Conservation (phyloP, 1,140 invertebrate species). For the Orchestia grillus region DNA sequence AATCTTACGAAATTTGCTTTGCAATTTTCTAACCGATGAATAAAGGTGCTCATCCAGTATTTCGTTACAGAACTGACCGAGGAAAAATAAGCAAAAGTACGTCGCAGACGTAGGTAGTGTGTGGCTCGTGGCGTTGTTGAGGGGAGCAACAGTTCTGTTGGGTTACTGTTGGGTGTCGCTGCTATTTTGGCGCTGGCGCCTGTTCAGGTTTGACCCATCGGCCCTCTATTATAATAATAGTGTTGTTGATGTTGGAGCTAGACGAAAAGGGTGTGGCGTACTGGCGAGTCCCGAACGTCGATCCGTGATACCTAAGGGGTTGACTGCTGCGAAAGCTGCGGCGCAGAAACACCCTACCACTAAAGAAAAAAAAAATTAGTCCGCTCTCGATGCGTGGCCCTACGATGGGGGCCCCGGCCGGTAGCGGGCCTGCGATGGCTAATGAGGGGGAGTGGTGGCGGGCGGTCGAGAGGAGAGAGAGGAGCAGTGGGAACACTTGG, state of each 20-base stretch:
- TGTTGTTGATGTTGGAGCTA: neutral
- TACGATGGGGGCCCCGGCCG: neutral
- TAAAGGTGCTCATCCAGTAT: neutral
- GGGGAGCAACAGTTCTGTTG: neutral
- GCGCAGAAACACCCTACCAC: neutral
- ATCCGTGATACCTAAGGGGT: neutral
- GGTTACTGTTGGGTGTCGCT: neutral
- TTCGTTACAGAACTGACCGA: neutral
- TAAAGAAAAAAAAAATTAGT: neutral
- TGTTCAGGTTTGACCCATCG: neutral
- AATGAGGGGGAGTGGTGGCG: neutral
- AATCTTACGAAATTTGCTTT: neutral
- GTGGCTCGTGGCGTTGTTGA: neutral
- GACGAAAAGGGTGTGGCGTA: neutral
- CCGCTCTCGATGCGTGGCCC: neutral
- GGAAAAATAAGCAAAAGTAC: neutral
- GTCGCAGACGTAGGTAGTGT: neutral
- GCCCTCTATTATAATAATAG: neutral
- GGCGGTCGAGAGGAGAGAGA: no score
- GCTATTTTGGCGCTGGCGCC: neutral
- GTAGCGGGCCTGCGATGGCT: neutral
- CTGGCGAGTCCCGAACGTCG: neutral
- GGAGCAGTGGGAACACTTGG: no score
- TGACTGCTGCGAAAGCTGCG: neutral
- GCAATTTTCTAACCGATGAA: neutral